phyloP scores from a whole-genome alignment of 2,113 vertebrate genomes.

The Festucalex cinctus region DNA sequence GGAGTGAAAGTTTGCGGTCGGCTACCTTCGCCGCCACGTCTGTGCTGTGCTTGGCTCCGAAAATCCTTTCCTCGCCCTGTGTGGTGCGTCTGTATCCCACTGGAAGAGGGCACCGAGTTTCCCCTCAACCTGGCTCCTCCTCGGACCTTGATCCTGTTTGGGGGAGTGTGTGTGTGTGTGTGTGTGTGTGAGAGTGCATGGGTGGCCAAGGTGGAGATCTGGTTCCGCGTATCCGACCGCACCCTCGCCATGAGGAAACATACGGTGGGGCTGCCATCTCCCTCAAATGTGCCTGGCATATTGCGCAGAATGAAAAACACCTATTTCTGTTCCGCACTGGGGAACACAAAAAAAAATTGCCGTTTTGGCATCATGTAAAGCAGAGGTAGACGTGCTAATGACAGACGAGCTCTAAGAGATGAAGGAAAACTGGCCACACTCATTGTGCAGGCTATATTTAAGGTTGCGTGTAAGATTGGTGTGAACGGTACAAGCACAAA shows the following conservation, averaged over 20 bases:
- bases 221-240: constrained; percentile 45
- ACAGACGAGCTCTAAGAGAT: constrained; percentile 40
- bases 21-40: constrained; percentile 37
- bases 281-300: constrained; percentile 37
- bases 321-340: constrained; percentile 62
- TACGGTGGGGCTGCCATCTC: constrained; percentile 38
- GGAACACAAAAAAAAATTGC: constrained; percentile 42
- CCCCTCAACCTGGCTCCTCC: constrained; percentile 41
- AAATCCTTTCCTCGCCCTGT: constrained; percentile 49
- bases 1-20: constrained; percentile 56
- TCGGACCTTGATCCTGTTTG: constrained; percentile 51
- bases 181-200: constrained; percentile 49
- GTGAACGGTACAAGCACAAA: neutral
- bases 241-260: constrained; percentile 62
- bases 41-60: constrained; percentile 54
- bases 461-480: no score
- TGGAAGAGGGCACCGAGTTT: constrained; percentile 56
- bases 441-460: constrained; percentile 3
- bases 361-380: constrained; percentile 21
- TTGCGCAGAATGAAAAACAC: constrained; percentile 45
- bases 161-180: constrained; percentile 34
- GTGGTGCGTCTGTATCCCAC: constrained; percentile 45
- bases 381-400: constrained; percentile 40
- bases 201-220: constrained; percentile 65
- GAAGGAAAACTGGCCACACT: constrained; percentile 8